phyloP scores from a whole-genome alignment of 2,888 invertebrate genomes.

The Saturnia japonica region DNA sequence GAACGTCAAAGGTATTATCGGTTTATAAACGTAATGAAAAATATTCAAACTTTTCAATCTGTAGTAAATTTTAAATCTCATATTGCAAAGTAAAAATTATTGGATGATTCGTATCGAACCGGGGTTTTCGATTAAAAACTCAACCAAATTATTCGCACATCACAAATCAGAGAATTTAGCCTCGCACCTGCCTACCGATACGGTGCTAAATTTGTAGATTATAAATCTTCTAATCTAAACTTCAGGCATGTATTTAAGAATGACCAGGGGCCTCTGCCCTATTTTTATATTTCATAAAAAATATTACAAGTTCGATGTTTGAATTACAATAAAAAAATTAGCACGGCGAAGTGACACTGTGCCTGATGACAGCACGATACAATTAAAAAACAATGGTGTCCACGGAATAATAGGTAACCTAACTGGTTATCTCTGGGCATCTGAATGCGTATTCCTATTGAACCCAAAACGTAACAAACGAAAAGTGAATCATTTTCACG shows the following conservation, averaged over 20 bases:
- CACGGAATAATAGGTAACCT: no score
- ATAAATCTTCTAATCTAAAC: constrained; percentile 34
- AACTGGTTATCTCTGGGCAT: no score
- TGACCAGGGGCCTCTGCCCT: background rate
- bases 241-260: constrained; percentile 13
- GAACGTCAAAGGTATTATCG: no score
- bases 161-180: constrained; percentile 37
- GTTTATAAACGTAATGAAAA: background rate
- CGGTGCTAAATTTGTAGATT: constrained; percentile 30
- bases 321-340: no score
- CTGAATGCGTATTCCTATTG: no score
- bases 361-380: no score
- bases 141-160: constrained; percentile 24
- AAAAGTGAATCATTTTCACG: no score
- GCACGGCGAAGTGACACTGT: no score
- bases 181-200: constrained; percentile 26
- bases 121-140: constrained; percentile 9
- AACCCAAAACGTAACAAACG: no score
- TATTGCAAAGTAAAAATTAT: background rate
- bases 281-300: background rate
- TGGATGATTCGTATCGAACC: background rate
- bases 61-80: background rate
- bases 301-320: no score
- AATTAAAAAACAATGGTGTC: no score
- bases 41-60: background rate